Base-by-base conservation (phyloP, 2,888 invertebrate species). In the Drosophila engyochracea region DNA sequence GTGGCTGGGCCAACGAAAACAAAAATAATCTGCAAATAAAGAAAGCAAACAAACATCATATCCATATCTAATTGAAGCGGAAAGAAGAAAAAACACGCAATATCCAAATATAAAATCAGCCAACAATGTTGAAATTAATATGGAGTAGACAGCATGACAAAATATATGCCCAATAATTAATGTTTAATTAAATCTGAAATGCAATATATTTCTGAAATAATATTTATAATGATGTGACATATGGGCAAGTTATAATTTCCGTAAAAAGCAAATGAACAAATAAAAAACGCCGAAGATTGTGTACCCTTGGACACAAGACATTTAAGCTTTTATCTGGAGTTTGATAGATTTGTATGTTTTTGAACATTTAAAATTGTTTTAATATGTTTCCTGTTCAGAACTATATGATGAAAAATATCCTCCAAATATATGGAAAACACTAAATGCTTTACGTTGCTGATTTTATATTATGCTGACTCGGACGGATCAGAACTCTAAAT, bases 21-120 rank as follows among this genome's bases (percentile, higher is more conserved):
- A n/a, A 49, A 33, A 74, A 33, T 19, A 25, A 12, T 12, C 39
- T 2, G n/a, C n/a, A 58, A 51, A 55, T 54, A 37, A 63, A 47
- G 59, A 70, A 81, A 70, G 10, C 28, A 25, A 25, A 81, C 82
- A 82, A 84, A 85, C 78, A 83, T 76, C 74, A 75, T 80, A 74
- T 83, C 75, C 79, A 86, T 90, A 87, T 88, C 79, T 86, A 89
- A 88, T 88, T 89, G 91, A 77, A 83, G 82, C 70, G 69, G 69
- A 78, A 60, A 79, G 30, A 4, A 63, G 75, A 12, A 33, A 10
- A 12, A 35, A 67, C 68, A 71, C 74, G 67, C 68, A 81, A 79
- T 76, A 65, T 60, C 58, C 81, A 37, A 64, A 71, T 51, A 55
- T 33, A 60, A 72, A 61, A 81, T 65, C 62, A 72, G 68, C 67